These are phyloP conservation scores for Sigmodon hispidus DNA, from an alignment of 2,113 vertebrate species.

Conservation along the genomic window DNA sequence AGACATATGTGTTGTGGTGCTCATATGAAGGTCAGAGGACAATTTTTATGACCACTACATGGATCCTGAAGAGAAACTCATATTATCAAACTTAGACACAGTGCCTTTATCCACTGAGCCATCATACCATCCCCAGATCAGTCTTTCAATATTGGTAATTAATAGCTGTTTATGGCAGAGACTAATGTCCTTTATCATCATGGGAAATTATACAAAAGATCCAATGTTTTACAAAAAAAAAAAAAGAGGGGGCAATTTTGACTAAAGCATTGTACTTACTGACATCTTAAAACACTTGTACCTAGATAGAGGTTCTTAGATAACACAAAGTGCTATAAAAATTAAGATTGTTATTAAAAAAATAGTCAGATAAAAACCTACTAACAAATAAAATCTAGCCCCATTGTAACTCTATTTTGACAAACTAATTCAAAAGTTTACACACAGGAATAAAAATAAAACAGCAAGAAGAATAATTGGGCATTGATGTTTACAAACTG, in stretches of 20 bases:
- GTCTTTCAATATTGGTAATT: slow-evolving; percentile 18
- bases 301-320: neutral
- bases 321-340: slow-evolving; percentile 19
- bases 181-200: neutral
- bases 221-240: neutral
- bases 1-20: no score
- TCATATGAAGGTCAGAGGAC: neutral
- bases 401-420: slow-evolving; percentile 54
- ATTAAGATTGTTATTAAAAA: neutral
- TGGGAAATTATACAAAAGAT: slow-evolving; percentile 18
- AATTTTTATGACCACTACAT: neutral
- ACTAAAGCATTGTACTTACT: slow-evolving; percentile 11
- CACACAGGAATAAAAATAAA: slow-evolving; percentile 48
- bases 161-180: neutral
- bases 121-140: neutral
- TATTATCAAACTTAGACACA: neutral
- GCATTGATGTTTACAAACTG: neutral
- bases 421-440: slow-evolving; percentile 57
- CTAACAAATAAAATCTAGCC: slow-evolving; percentile 29
- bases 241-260: neutral
- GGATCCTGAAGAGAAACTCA: neutral
- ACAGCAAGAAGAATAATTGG: slow-evolving; percentile 35
- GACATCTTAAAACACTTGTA: slow-evolving; percentile 12
- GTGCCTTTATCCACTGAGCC: neutral
- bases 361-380: neutral